Conservation (phyloP, 2,797 vertebrate genomes). For the Aeoliscus strigatus region DNA sequence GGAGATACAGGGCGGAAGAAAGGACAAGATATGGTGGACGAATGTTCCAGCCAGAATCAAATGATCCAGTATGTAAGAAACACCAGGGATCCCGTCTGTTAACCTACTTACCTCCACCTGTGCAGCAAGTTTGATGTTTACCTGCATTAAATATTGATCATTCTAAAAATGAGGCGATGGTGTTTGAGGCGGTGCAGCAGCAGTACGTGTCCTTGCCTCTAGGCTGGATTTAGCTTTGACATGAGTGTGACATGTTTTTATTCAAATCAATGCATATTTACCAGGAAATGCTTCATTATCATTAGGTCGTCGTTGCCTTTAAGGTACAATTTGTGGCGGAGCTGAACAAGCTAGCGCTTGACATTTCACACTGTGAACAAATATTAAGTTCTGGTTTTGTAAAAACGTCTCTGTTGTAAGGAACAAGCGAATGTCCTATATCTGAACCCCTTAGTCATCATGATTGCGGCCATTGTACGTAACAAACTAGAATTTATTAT, state of each 20-base stretch:
- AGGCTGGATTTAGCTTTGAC: slow-evolving; percentile 19
- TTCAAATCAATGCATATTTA: slow-evolving; percentile 62
- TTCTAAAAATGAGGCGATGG: not conserved
- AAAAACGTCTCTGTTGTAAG: no score
- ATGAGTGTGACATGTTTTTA: slow-evolving; percentile 64
- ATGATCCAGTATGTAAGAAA: no score
- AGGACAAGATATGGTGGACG: slow-evolving; percentile 7
- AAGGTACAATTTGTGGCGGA: no score
- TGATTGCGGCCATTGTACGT: slow-evolving; percentile 50
- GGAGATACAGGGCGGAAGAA: slow-evolving; percentile 18
- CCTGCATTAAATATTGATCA: not conserved
- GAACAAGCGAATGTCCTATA: no score
- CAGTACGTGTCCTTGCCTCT: slow-evolving; percentile 1
- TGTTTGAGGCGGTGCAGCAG: not conserved
- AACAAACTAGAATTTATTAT: slow-evolving; percentile 66
- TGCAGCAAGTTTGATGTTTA: not conserved
- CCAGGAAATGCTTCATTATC: slow-evolving; percentile 51
- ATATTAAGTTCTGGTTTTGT: no score
- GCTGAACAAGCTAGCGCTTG: no score
- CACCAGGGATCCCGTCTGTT: no score
- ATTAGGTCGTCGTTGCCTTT: slow-evolving; percentile 36
- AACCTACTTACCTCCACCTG: not conserved
- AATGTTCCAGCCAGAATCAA: no score
- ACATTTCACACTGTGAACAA: no score
- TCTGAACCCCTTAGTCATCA: slow-evolving; percentile 41